Evolutionary conservation across 1,140 invertebrate species (phyloP), one percentile per base, ranked within the genome.

Genomic region (Drosophila ogumai): DNA sequence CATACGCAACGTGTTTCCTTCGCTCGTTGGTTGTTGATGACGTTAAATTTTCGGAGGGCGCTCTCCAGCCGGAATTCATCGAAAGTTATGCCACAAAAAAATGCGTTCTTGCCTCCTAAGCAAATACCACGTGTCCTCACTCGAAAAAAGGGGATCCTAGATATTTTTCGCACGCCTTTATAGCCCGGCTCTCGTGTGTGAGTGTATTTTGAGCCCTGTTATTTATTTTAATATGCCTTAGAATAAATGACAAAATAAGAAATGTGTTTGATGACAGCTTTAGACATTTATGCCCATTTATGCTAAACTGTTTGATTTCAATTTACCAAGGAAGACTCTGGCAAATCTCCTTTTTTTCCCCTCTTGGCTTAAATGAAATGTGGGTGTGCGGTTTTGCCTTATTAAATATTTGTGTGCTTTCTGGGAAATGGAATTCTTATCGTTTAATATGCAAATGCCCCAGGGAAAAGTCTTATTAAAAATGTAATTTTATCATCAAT

Each of bases 231-330:
- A 72, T 72, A 59, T 50, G 36, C 43, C 34, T 32, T 34, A 36
- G 69, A 72, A 72, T 72, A 72, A 85, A 73, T 85, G 81, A 74
- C 75, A 81, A 75, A 72, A 71, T 72, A 72, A 80, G 74, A 73
- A 90, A 79, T 90, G 78, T 90, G 68, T 85, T 88, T 81, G 85
- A 79, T 73, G 85, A 90, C 81, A 90, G 78, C 81, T 90, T 71
- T 81, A 85, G 85, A 90, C 74, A 79, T 90, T 85, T 90, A 85
- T 85, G 79, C 86, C 75, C 85, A 85, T 80, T 90, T 85, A 88
- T 82, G 82, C 82, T 86, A 88, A 88, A 78, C 82, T 88, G 76
- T 88, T 81, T 74, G 84, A 79, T 79, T 82, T 82, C 65, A 67
- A 79, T 79, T 78, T 81, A 32, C 7, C 49, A 34, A 28, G 52